Percentiles rank a stretch among this genome's conserved stretches.
phyloP scores from a whole-genome alignment of 2,113 vertebrate genomes.

The Pelodiscus sinensis region DNA sequence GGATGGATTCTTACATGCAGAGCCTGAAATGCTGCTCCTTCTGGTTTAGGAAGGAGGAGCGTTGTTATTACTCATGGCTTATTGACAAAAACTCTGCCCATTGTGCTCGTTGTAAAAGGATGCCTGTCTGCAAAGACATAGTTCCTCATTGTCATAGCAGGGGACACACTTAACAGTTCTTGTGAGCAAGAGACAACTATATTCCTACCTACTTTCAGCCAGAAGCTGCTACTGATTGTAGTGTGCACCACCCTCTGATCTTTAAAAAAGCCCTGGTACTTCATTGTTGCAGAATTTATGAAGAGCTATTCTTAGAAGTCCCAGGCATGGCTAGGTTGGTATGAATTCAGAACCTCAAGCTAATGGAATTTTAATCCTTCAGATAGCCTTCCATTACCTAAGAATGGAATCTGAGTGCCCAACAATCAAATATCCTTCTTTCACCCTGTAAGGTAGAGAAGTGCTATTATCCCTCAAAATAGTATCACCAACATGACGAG shows the following conservation, averaged over 20 bases:
- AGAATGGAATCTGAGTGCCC: too few relatives aligned
- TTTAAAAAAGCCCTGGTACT: slow-evolving; percentile 68
- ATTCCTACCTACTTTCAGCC: slow-evolving; percentile 35
- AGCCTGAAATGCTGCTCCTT: neutral
- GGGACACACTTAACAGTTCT: slow-evolving; percentile 12
- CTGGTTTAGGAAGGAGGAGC: neutral
- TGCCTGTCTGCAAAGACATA: slow-evolving; percentile 13
- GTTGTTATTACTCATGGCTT: neutral
- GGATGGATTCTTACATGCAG: neutral
- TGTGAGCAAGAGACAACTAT: slow-evolving; percentile 12
- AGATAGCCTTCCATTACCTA: too few relatives aligned
- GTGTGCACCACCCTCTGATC: slow-evolving; percentile 55
- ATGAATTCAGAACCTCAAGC: slow-evolving; percentile 18
- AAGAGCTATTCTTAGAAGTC: slow-evolving; percentile 67
- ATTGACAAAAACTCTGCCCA: slow-evolving; percentile 7
- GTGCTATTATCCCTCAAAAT: too few relatives aligned
- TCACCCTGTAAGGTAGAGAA: too few relatives aligned
- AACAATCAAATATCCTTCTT: too few relatives aligned
- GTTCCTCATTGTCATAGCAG: slow-evolving; percentile 33
- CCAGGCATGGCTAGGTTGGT: slow-evolving; percentile 38
- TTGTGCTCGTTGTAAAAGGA: slow-evolving; percentile 4
- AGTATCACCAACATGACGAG: too few relatives aligned
- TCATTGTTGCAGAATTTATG: slow-evolving; percentile 63
- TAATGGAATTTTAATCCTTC: slow-evolving; percentile 50
- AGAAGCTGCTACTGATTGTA: slow-evolving; percentile 57